Conservation (phyloP, 2,888 invertebrate species). For the Troides oblongomaculatus region DNA sequence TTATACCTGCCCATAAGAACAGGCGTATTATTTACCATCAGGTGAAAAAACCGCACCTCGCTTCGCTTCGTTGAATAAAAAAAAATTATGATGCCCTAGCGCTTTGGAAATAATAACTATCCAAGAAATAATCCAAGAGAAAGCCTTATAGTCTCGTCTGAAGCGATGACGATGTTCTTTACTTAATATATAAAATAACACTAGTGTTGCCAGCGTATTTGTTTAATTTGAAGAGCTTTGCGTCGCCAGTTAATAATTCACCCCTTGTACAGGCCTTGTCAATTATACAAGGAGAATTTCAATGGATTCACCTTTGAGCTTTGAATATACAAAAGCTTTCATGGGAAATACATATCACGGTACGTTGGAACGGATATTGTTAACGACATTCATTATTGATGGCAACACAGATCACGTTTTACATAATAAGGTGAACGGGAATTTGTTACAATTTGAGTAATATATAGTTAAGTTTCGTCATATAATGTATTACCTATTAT, state of each 20-base stretch:
- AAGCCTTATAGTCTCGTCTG: too few relatives aligned
- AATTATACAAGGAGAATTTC: constrained; percentile 19
- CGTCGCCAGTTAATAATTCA: constrained; percentile 18
- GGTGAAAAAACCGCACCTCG: too few relatives aligned
- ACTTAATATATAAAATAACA: not conserved
- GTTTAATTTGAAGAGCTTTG: not conserved
- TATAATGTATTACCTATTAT: too few relatives aligned
- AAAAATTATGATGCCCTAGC: too few relatives aligned
- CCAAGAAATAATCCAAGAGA: too few relatives aligned
- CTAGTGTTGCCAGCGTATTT: not conserved
- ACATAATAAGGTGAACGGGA: not conserved
- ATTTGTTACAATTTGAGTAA: too few relatives aligned
- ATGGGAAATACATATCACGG: constrained; percentile 5
- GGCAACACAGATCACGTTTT: not conserved
- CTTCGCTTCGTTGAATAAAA: too few relatives aligned
- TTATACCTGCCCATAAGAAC: too few relatives aligned
- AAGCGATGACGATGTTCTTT: too few relatives aligned
- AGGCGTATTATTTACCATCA: too few relatives aligned
- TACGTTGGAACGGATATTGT: not conserved
- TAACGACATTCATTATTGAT: constrained; percentile 3
- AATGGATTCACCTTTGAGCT: constrained; percentile 22
- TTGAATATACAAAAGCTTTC: constrained; percentile 16
- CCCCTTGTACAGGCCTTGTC: constrained; percentile 19
- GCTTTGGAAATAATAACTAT: too few relatives aligned
- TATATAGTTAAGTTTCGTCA: too few relatives aligned